These are phyloP conservation scores for Prunella fulvescens DNA, from an alignment of 2,113 vertebrate genomes.

Conservation along the genomic window DNA sequence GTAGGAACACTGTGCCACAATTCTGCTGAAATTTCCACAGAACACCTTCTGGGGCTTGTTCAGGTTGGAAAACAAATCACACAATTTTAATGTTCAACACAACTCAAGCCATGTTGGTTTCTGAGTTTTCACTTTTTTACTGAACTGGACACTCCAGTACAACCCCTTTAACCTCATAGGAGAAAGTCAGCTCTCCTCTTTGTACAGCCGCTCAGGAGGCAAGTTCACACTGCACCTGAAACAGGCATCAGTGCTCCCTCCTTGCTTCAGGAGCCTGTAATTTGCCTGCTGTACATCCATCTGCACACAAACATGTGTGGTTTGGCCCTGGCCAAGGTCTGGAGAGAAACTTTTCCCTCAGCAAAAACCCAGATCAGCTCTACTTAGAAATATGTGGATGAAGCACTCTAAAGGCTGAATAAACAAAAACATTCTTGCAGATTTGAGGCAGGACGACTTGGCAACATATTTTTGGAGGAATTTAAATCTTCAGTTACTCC, in stretches of 20 bases:
- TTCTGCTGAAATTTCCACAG: neutral
- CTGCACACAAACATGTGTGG: neutral
- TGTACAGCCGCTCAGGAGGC: neutral
- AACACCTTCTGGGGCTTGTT: neutral
- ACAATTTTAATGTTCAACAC: fast-evolving
- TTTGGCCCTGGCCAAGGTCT: neutral
- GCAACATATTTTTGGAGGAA: conserved; percentile 14
- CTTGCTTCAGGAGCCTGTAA: neutral
- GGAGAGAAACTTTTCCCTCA: neutral
- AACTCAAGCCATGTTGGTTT: fast-evolving
- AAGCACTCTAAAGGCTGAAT: neutral
- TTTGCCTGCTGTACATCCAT: neutral
- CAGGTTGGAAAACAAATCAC: neutral
- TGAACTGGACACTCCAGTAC: neutral
- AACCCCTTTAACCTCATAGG: neutral
- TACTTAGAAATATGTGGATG: neutral
- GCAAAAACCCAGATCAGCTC: neutral
- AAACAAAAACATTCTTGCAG: conserved; percentile 38
- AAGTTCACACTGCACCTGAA: neutral
- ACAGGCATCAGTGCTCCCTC: neutral
- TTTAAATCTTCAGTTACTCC: conserved; percentile 10
- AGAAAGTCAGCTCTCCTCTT: neutral
- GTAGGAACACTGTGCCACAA: neutral
- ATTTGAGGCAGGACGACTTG: neutral
- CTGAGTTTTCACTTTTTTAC: neutral